These are phyloP conservation scores for Caenorhabditis zanzibari DNA, from an alignment of 2,888 invertebrate genomes.

Conservation along the genomic window DNA sequence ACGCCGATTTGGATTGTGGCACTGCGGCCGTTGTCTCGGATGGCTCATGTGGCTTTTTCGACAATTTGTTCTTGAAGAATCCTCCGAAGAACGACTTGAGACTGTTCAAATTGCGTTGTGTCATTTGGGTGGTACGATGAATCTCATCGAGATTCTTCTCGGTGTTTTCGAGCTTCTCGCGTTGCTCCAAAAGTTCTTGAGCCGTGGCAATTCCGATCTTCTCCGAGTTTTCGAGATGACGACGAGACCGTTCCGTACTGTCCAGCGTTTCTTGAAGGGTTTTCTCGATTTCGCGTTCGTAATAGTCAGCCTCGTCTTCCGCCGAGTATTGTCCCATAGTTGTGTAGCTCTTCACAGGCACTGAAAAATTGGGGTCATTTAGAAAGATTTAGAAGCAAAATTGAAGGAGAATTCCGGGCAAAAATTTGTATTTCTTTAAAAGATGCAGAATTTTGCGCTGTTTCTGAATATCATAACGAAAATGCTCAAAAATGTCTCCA, in stretches of 20 bases:
- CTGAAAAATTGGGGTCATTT: too few relatives aligned
- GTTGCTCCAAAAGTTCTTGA: slow-evolving; percentile 81
- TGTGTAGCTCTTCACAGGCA: slow-evolving; percentile 77
- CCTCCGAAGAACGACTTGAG: slow-evolving; percentile 94
- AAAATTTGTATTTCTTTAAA: too few relatives aligned
- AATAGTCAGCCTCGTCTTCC: slow-evolving; percentile 80
- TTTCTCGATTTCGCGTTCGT: slow-evolving; percentile 81
- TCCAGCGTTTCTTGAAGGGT: slow-evolving; percentile 83
- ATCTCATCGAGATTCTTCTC: slow-evolving; percentile 83
- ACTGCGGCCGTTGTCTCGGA: slow-evolving; percentile 21
- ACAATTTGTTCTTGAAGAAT: slow-evolving; percentile 92
- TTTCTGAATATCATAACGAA: too few relatives aligned
- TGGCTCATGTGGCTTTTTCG: slow-evolving; percentile 68
- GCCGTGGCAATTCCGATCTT: slow-evolving; percentile 95
- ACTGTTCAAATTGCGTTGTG: slow-evolving; percentile 83
- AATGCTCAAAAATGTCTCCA: too few relatives aligned
- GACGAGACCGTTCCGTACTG: slow-evolving; percentile 84
- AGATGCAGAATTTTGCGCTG: too few relatives aligned
- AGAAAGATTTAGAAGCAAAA: too few relatives aligned
- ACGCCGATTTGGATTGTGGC: slow-evolving; percentile 71
- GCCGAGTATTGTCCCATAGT: slow-evolving; percentile 63
- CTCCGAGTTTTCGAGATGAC: slow-evolving; percentile 90
- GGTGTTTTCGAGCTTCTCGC: slow-evolving; percentile 82
- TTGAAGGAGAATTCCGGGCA: too few relatives aligned
- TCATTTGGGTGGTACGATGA: slow-evolving; percentile 77